These are phyloP conservation scores for Myripristis jacobus DNA, from an alignment of 2,797 vertebrate genomes.

Conservation along the genomic window DNA sequence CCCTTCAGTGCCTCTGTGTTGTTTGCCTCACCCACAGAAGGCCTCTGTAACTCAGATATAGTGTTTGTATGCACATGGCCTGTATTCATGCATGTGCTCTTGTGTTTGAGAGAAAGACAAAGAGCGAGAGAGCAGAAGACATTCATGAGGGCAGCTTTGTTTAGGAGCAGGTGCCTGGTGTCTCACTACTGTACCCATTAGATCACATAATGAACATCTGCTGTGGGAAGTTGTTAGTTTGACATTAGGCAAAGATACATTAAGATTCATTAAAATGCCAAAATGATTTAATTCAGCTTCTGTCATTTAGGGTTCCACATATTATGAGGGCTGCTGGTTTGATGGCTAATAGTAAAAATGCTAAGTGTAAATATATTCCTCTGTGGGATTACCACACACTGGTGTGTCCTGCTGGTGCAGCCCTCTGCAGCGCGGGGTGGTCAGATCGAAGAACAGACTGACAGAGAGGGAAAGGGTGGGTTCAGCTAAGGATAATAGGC, in stretches of 20 bases:
- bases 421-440: conserved; percentile 66
- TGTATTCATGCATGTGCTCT: conserved; percentile 23
- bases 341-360: conserved; percentile 49
- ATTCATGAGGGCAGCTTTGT: conserved; percentile 27
- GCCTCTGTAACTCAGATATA: conserved; percentile 35
- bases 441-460: conserved; percentile 11
- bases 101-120: not conserved
- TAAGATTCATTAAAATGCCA: conserved; percentile 40
- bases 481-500: conserved; percentile 61
- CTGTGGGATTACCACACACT: conserved; percentile 48
- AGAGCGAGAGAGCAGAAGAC: conserved; percentile 67
- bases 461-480: conserved; percentile 40
- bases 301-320: conserved; percentile 15
- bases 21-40: conserved; percentile 40
- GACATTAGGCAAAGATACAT: conserved; percentile 32
- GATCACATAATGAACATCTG: conserved; percentile 38
- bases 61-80: conserved; percentile 2
- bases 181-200: too few relatives aligned
- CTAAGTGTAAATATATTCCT: conserved; percentile 46
- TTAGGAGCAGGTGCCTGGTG: conserved; percentile 14
- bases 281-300: conserved; percentile 22
- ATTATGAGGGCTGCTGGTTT: conserved; percentile 33
- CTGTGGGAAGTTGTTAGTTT: conserved; percentile 18
- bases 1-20: conserved; percentile 59
- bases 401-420: conserved; percentile 77